Percentiles rank a stretch among this genome's conserved stretches.
Evolutionary conservation across 2,113 vertebrate genomes (phyloP).

Genomic region (Salvelinus alpinus): DNA sequence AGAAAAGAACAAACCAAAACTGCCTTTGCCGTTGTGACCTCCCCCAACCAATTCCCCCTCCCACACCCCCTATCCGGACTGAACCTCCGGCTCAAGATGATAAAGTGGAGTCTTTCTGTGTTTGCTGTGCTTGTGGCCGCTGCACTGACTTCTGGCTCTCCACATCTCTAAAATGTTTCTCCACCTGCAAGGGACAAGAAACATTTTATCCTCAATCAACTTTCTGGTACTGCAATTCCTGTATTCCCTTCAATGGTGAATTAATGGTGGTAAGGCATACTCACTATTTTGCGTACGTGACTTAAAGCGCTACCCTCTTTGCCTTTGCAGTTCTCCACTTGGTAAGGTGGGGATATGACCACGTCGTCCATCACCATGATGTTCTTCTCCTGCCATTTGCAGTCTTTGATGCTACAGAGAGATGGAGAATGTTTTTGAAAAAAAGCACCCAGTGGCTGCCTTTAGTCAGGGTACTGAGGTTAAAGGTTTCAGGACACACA

Average conservation of each 20-base stretch:
- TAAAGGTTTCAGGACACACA: no score
- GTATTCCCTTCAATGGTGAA: no score
- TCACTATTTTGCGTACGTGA: conserved; percentile 93
- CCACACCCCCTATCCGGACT: neutral
- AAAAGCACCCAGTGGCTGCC: neutral
- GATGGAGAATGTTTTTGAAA: neutral
- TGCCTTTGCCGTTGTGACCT: conserved; percentile 10
- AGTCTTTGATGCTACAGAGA: conserved; percentile 85
- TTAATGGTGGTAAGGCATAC: conserved; percentile 49
- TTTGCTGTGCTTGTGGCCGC: conserved; percentile 82
- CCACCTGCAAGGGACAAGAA: conserved; percentile 70
- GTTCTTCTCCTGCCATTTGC: conserved; percentile 92
- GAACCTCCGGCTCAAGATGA: conserved; percentile 79
- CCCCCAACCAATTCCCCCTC: neutral
- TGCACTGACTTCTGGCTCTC: conserved; percentile 85
- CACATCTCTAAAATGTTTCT: conserved; percentile 87
- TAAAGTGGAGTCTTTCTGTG: conserved; percentile 86
- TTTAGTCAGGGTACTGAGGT: neutral
- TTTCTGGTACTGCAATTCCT: neutral
- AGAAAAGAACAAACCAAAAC: conserved; percentile 23
- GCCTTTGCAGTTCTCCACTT: conserved; percentile 89
- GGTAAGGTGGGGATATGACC: conserved; percentile 85
- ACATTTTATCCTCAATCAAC: neutral
- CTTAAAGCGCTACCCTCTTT: conserved; percentile 87
- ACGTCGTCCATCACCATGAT: conserved; percentile 91